These are phyloP conservation scores for Timandra comae DNA, from an alignment of 2,888 invertebrate genomes.

Conservation along the genomic window DNA sequence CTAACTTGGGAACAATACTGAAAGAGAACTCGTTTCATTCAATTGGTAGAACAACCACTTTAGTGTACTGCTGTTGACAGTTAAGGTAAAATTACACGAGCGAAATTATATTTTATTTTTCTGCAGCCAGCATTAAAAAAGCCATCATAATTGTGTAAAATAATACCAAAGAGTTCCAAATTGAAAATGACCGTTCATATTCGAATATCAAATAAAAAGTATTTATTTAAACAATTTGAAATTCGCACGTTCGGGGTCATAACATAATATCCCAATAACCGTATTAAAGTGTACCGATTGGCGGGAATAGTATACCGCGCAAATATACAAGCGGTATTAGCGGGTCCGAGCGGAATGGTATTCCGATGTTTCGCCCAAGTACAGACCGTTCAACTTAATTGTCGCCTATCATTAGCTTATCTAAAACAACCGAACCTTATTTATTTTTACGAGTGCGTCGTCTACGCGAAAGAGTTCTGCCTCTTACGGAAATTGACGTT, in stretches of 20 bases:
- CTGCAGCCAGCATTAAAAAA: no score
- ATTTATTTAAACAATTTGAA: no score
- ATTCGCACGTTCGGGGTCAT: no score
- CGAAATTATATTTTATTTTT: no score
- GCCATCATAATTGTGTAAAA: no score
- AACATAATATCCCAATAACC: no score
- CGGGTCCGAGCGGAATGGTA: constrained; percentile 25
- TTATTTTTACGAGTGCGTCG: constrained; percentile 33
- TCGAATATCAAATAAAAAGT: no score
- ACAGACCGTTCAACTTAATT: constrained; percentile 39
- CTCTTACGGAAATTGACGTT: constrained; percentile 30
- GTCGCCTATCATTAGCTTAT: constrained; percentile 43
- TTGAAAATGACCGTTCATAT: no score
- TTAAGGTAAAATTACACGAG: not conserved
- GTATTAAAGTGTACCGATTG: no score
- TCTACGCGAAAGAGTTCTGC: constrained; percentile 29
- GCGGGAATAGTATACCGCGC: no score
- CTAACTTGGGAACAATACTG: not conserved
- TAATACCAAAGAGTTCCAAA: no score
- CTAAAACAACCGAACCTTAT: constrained; percentile 26
- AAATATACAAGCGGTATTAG: constrained; percentile 7
- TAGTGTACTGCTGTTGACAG: not conserved
- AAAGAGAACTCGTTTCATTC: constrained; percentile 1
- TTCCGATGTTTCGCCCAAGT: constrained; percentile 28
- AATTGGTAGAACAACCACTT: not conserved